A percentile compares a stretch with the other conserved stretches of the same genome.
phyloP scores from a whole-genome alignment of 2,888 invertebrate genomes.

The Zelleria hepariella region DNA sequence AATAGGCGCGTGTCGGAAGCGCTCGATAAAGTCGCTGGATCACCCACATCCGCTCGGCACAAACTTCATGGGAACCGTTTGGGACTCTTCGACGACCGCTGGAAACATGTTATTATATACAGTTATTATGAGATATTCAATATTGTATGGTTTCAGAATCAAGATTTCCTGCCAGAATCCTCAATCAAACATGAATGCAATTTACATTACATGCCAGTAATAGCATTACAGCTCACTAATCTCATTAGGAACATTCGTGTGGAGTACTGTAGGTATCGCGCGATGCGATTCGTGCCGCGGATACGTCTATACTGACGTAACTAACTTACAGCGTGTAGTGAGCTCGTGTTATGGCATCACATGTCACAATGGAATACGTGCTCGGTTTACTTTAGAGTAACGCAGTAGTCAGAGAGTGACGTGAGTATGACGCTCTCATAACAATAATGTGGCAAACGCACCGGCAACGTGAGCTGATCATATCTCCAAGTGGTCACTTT shows the following conservation, averaged over 20 bases:
- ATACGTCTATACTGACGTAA: background rate
- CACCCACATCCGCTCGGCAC: background rate
- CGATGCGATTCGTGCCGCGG: background rate
- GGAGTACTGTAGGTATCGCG: background rate
- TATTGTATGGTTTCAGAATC: background rate
- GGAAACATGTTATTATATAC: too few species aligned
- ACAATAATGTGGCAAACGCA: background rate
- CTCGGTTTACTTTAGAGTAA: background rate
- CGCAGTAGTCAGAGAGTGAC: background rate
- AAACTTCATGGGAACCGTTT: background rate
- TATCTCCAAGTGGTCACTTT: background rate
- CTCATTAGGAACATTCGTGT: background rate
- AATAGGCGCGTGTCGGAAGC: conserved; percentile 23
- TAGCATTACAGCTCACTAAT: background rate
- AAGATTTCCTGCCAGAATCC: background rate
- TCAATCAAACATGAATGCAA: background rate
- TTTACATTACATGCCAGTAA: background rate
- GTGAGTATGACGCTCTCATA: background rate
- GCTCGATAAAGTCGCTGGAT: conserved; percentile 4
- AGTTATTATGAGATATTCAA: background rate
- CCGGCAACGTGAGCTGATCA: background rate
- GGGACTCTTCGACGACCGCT: background rate
- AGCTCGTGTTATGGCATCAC: background rate
- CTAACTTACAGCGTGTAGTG: background rate
- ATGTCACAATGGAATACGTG: background rate